These are phyloP conservation scores for Callimorpha dominula DNA, from an alignment of 2,888 invertebrate genomes.

Conservation along the genomic window DNA sequence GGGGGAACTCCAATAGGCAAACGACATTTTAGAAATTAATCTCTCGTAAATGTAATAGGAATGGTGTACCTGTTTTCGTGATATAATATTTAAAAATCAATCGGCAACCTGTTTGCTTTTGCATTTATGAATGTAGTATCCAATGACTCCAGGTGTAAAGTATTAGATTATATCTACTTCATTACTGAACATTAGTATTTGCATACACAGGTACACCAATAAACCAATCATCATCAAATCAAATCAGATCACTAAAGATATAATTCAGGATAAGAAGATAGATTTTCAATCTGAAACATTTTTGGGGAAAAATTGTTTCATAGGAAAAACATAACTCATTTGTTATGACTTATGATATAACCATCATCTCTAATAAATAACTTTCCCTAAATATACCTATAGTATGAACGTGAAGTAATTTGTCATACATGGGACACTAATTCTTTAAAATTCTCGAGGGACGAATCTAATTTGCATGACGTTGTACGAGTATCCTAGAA, in stretches of 20 bases:
- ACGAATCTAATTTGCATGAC: constrained; percentile 37
- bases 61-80: neutral
- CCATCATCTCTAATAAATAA: no score
- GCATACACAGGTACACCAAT: neutral
- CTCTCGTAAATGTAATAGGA: constrained; percentile 26
- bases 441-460: constrained; percentile 28
- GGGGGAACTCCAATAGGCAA: neutral
- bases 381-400: neutral
- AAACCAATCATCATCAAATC: neutral
- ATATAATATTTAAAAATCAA: neutral
- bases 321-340: no score
- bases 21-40: constrained; percentile 15
- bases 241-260: neutral
- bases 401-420: constrained; percentile 12
- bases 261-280: neutral
- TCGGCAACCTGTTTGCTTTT: neutral
- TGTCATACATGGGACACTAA: constrained; percentile 21
- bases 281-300: neutral
- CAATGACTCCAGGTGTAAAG: no score
- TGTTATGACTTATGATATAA: no score
- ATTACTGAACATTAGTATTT: neutral
- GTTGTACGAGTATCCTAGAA: constrained; percentile 27
- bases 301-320: no score
- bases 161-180: no score
- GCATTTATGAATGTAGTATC: neutral